Percentiles rank a stretch among this genome's conserved stretches.
Conservation (phyloP, 2,888 invertebrate species). For the Desoria tigrina region DNA sequence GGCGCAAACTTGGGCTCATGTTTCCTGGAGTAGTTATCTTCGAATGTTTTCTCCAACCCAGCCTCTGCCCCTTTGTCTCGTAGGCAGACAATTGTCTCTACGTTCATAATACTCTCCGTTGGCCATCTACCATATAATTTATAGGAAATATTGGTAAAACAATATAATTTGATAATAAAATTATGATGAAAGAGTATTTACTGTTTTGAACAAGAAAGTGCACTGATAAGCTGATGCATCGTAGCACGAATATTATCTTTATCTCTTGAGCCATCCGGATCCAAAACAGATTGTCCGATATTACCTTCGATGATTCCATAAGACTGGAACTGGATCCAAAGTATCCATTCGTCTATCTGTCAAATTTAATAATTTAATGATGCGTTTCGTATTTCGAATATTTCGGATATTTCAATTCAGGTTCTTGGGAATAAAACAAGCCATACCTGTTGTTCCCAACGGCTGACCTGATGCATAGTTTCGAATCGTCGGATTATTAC, state of each 20-base stretch:
- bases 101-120: slow-evolving; percentile 36
- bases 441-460: slow-evolving; percentile 53
- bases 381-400: no score
- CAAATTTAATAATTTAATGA: no score
- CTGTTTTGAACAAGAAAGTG: slow-evolving; percentile 46
- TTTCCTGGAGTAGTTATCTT: slow-evolving; percentile 35
- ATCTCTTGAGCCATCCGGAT: slow-evolving; percentile 32
- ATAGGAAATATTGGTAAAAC: neutral
- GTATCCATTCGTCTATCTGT: slow-evolving; percentile 49
- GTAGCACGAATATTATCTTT: slow-evolving; percentile 36
- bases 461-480: slow-evolving; percentile 43
- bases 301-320: slow-evolving; percentile 49
- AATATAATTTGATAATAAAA: slow-evolving; percentile 7
- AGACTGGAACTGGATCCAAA: slow-evolving; percentile 48
- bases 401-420: no score
- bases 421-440: no score
- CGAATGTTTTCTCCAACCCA: slow-evolving; percentile 46
- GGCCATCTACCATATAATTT: slow-evolving; percentile 39
- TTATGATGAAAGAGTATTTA: slow-evolving; percentile 16
- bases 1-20: slow-evolving; percentile 45
- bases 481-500: slow-evolving; percentile 42
- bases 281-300: slow-evolving; percentile 47
- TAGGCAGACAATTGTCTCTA: slow-evolving; percentile 44
- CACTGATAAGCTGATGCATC: slow-evolving; percentile 47
- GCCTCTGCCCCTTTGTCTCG: slow-evolving; percentile 48